phyloP scores from a whole-genome alignment of 2,888 invertebrate genomes.

The Nineta flava region DNA sequence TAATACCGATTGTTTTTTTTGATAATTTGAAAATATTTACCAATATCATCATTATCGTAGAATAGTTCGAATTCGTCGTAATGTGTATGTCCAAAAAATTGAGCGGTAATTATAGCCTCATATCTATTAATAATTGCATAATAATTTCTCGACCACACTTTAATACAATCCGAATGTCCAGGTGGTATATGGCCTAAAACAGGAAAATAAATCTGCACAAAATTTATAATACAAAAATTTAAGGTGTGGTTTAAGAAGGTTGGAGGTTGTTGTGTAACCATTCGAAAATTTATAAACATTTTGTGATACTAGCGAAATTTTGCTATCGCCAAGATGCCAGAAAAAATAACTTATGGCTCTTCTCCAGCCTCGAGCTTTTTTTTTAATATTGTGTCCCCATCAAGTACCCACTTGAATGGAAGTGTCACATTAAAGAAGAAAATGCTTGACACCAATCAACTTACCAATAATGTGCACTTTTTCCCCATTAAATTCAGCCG shows the following conservation, averaged over 20 bases:
- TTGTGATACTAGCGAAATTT: too few species aligned
- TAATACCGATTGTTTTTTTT: background rate
- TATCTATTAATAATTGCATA: constrained; percentile 78
- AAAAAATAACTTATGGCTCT: too few species aligned
- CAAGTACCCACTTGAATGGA: too few species aligned
- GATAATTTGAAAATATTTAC: constrained; percentile 29
- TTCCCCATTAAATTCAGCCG: constrained; percentile 84
- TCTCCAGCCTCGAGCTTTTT: too few species aligned
- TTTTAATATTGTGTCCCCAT: too few species aligned
- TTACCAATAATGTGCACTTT: constrained; percentile 87
- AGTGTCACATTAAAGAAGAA: too few species aligned
- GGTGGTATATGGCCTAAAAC: constrained; percentile 77
- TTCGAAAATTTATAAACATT: too few species aligned
- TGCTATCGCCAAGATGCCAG: too few species aligned
- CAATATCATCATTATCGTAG: constrained; percentile 69
- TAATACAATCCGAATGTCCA: constrained; percentile 81
- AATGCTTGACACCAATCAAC: too few species aligned
- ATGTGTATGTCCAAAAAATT: constrained; percentile 90
- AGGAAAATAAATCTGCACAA: background rate
- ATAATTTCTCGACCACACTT: constrained; percentile 92
- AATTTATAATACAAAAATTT: too few species aligned
- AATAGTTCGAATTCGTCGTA: constrained; percentile 88
- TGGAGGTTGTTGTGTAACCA: too few species aligned
- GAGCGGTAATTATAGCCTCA: constrained; percentile 76
- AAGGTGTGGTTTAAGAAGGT: too few species aligned